A percentile compares a stretch with the other conserved stretches of the same genome.
Conservation (phyloP, 2,888 invertebrate genomes). For the Uropetala carovei region DNA sequence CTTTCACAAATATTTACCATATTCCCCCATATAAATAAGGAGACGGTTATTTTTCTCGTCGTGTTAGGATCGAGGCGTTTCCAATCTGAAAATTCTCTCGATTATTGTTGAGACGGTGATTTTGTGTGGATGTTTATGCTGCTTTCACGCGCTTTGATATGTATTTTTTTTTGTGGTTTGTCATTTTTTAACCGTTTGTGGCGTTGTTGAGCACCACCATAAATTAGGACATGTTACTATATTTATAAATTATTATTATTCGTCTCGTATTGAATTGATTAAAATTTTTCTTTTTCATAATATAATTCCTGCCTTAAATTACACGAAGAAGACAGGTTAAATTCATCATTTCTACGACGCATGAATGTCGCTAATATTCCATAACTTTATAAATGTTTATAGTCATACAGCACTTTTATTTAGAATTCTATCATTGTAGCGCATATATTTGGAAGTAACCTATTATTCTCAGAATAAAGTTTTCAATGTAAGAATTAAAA, state of each 20-base stretch:
- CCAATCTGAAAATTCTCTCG: background rate
- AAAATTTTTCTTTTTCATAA: too few relatives aligned
- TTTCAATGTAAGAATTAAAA: too few relatives aligned
- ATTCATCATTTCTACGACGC: too few relatives aligned
- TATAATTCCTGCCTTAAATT: too few relatives aligned
- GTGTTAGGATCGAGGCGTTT: background rate
- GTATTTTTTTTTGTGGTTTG: background rate
- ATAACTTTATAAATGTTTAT: too few relatives aligned
- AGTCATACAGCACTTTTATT: too few relatives aligned
- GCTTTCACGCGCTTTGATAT: background rate
- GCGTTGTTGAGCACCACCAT: background rate
- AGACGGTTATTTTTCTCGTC: background rate
- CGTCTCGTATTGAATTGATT: background rate
- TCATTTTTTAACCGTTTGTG: background rate
- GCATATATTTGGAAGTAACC: too few relatives aligned
- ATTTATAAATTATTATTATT: constrained; percentile 13
- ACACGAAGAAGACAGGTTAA: too few relatives aligned
- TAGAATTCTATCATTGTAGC: too few relatives aligned
- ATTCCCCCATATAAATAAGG: background rate
- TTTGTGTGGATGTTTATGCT: background rate
- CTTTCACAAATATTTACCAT: constrained; percentile 58
- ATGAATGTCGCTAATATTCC: too few relatives aligned
- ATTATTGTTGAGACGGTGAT: background rate
- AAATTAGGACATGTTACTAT: background rate
- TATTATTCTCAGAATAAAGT: too few relatives aligned